Conservation (phyloP, 2,888 invertebrate genomes). For the Polymixis lichenea region DNA sequence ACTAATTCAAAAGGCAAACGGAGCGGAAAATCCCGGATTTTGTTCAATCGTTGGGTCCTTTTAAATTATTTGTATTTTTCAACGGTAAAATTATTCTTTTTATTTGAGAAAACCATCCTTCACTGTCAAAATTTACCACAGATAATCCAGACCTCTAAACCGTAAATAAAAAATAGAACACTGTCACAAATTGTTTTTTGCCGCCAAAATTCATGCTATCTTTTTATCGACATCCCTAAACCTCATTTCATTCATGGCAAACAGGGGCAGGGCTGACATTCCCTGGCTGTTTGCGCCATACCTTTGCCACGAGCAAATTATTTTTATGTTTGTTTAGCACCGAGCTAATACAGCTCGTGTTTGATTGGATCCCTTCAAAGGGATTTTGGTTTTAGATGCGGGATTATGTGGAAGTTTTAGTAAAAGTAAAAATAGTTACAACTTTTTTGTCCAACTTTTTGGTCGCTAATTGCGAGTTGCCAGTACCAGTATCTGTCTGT, state of each 20-base stretch:
- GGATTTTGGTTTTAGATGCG: slow-evolving; percentile 1
- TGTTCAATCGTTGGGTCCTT: slow-evolving; percentile 4
- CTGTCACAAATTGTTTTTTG: neutral
- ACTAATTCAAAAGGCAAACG: neutral
- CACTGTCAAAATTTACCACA: neutral
- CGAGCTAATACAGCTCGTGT: slow-evolving; percentile 38
- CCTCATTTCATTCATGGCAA: slow-evolving; percentile 40
- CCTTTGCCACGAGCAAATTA: slow-evolving; percentile 47
- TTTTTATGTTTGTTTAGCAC: slow-evolving; percentile 61
- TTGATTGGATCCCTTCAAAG: slow-evolving; percentile 51
- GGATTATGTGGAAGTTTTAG: neutral
- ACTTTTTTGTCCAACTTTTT: neutral
- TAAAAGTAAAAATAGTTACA: neutral
- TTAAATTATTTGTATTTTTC: slow-evolving; percentile 8
- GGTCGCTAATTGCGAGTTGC: neutral
- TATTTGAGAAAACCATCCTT: neutral
- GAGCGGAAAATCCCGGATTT: neutral
- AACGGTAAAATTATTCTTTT: neutral
- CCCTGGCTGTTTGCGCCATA: slow-evolving; percentile 52
- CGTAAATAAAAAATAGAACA: neutral
- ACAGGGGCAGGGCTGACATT: slow-evolving; percentile 54
- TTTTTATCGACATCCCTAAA: slow-evolving; percentile 40
- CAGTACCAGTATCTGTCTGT: neutral
- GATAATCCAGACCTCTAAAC: neutral
- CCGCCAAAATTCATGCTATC: slow-evolving; percentile 1